Base-by-base conservation (phyloP, 2,113 vertebrate species). In the Puma concolor region DNA sequence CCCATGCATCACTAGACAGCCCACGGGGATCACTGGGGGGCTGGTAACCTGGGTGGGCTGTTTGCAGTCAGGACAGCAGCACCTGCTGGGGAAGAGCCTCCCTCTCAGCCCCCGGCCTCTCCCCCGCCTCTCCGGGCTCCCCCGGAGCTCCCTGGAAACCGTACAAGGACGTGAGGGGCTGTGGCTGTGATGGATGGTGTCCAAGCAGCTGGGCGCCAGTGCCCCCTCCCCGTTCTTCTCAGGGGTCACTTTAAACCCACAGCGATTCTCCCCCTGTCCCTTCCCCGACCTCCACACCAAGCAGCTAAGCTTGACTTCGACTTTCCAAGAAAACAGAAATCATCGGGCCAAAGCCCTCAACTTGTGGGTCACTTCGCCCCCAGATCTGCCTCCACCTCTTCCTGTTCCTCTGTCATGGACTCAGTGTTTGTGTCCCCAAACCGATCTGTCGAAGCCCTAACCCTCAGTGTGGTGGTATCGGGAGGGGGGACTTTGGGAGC, bases 191-290 rank as follows among this genome's bases (percentile, higher is more conserved):
- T 4, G 19, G 72, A 27, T 3, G 1, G 48, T 63, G 29, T 54
- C 54, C 21, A 5, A 11, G 19, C 25, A 48, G 48, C 67, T 3
- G 81, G 44, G 31, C 1, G 0, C 13, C 2, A 0, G 2, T 5
- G 44, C 6, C 5, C 4, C 54, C 17, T 2, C 3, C 54, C 54
- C 13, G 6, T 57, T 29, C 63, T 64, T 64, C 11, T 9, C 63
- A 13, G 63, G 63, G 63, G 63, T 29, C 63, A 12, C 13, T 29
- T 12, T 64, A 29, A 64, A 64, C 63, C 27, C 11, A 8, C 27
- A 64, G 9, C 2, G 25, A 57, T 57, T 3, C 27, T 29, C 63
- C 9, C 8, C 27, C 7, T 27, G 27, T 10, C 25, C 63, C 63
- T 64, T 64, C 63, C 63, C 63, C 27, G 8, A 9, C 63, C 7